These are phyloP conservation scores for Antheraea assamensis DNA, from an alignment of 2,888 invertebrate genomes.

Conservation along the genomic window DNA sequence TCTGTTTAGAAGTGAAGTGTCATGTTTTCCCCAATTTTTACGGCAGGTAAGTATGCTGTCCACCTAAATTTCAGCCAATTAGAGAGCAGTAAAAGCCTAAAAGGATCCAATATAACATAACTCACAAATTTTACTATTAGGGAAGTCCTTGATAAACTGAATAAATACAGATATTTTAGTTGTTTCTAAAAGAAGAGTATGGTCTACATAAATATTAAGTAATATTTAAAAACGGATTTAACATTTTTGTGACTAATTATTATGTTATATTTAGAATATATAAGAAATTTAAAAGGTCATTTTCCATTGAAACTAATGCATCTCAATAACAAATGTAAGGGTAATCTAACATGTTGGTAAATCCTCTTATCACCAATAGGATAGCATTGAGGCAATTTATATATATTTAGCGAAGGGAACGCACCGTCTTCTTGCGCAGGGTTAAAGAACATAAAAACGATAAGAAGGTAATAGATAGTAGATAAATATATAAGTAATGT, in stretches of 20 bases:
- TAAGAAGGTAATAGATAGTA: slow-evolving; percentile 66
- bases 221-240: too few species aligned
- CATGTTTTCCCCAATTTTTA: not conserved
- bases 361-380: slow-evolving; percentile 55
- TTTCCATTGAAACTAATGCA: not conserved
- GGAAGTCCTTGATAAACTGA: too few species aligned
- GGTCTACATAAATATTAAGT: too few species aligned
- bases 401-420: slow-evolving; percentile 58
- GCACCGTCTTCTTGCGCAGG: slow-evolving; percentile 55
- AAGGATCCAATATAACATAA: too few species aligned
- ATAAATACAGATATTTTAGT: too few species aligned
- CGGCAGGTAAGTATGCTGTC: too few species aligned
- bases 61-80: too few species aligned
- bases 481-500: slow-evolving; percentile 46
- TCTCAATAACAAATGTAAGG: slow-evolving; percentile 25
- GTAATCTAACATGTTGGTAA: slow-evolving; percentile 54
- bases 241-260: too few species aligned
- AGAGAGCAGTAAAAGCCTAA: too few species aligned
- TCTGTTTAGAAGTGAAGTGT: not conserved
- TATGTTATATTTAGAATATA: too few species aligned
- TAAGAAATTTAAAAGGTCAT: not conserved
- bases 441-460: slow-evolving; percentile 72
- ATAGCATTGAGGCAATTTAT: slow-evolving; percentile 48
- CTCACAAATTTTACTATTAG: too few species aligned
- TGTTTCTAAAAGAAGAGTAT: too few species aligned